phyloP scores from a whole-genome alignment of 2,888 invertebrate species.

The Erebia ligea region DNA sequence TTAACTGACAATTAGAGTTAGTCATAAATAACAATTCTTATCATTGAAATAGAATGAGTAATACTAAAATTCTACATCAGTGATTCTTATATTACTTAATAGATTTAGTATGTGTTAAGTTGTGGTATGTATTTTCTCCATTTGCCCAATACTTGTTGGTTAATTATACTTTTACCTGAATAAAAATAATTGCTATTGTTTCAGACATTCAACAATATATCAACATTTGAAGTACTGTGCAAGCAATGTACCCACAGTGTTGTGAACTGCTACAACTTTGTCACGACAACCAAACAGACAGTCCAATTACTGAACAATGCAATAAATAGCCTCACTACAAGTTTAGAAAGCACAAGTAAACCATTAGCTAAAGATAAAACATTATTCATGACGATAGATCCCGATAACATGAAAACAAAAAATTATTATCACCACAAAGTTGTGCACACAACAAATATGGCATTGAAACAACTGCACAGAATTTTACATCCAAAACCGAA shows the following conservation, averaged over 20 bases:
- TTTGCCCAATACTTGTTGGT: too few relatives aligned
- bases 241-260: slow-evolving; percentile 53
- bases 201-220: slow-evolving; percentile 55
- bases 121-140: too few relatives aligned
- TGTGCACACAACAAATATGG: slow-evolving; percentile 43
- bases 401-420: slow-evolving; percentile 51
- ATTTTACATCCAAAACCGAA: slow-evolving; percentile 36
- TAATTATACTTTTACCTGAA: too few relatives aligned
- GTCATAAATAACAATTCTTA: too few relatives aligned
- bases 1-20: too few relatives aligned
- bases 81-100: too few relatives aligned
- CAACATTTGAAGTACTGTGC: slow-evolving; percentile 56
- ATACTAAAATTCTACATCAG: too few relatives aligned
- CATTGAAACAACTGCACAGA: slow-evolving; percentile 47
- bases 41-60: too few relatives aligned
- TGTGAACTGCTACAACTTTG: slow-evolving; percentile 57
- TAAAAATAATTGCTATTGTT: slow-evolving; percentile 33
- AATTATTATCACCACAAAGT: slow-evolving; percentile 54
- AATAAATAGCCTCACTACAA: slow-evolving; percentile 49
- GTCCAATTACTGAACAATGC: slow-evolving; percentile 48
- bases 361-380: slow-evolving; percentile 47
- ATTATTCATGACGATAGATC: slow-evolving; percentile 56
- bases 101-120: too few relatives aligned
- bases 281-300: slow-evolving; percentile 52
- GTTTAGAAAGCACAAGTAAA: slow-evolving; percentile 47